Base-by-base conservation (phyloP, 2,797 vertebrate genomes). In the Acanthiza pusilla region DNA sequence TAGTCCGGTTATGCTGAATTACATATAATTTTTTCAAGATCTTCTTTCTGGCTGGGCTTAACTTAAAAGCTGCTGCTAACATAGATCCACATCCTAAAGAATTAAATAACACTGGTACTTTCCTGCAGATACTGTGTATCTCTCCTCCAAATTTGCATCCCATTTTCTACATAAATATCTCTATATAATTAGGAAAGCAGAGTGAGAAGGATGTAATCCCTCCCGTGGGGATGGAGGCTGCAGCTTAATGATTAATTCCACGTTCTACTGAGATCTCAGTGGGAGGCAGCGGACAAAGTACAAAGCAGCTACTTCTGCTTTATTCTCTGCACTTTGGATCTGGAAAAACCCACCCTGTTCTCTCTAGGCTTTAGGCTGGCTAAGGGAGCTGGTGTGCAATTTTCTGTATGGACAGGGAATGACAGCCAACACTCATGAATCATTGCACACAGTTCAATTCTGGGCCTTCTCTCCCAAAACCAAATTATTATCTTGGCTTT, bases 161-260 rank as follows among this genome's bases (percentile, higher is more conserved):
- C 47, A 22, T 85, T 89, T 92, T 60, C 81, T 85, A 43, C 60
- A 53, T 55, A 82, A 53, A 86, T 40, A 66, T 30, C 67, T 42
- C 9, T 65, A 16, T 40, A 58, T 48, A 85, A 93, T 79, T 43
- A 84, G 84, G 55, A 86, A 87, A 65, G 63, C 51, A 67, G 81
- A 73, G 60, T 53, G 51, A 42, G 85, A 75, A 81, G 36, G 72
- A 53, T 74, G 45, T 71, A 91, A 80, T 94, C 66, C 43, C 58
- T 92, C 75, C 72, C 4, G 1, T 73, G 73, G 70, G 73, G 70
- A 70, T 13, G 1, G 9, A 71, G 71, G 30, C 43, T 88, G 62
- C 42, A 82, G 92, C 13, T 96, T 93, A 97, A 95, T 97, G 92
- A 94, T 96, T 96, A 96, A 94, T 89, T 93, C 54, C 50, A 60